These are phyloP conservation scores for Drosophila santomea DNA, from an alignment of 1,140 invertebrate species.

Conservation along the genomic window DNA sequence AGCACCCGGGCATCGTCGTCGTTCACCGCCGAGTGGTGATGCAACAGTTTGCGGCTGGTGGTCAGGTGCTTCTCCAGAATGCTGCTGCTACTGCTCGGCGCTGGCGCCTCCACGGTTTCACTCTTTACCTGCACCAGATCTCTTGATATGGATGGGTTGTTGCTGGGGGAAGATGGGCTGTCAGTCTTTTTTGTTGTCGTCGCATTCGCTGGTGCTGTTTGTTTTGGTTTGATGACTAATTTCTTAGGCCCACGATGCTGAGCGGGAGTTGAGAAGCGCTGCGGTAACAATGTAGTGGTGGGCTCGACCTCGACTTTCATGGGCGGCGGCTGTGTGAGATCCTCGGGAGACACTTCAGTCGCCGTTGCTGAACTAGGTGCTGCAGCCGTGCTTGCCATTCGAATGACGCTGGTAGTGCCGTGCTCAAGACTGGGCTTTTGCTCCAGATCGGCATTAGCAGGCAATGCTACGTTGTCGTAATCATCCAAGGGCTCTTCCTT, in stretches of 20 bases:
- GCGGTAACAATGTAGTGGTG: slow-evolving; percentile 53
- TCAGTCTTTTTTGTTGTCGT: slow-evolving; percentile 71
- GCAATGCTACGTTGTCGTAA: slow-evolving; percentile 38
- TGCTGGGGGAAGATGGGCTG: slow-evolving; percentile 46
- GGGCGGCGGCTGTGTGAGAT: slow-evolving; percentile 62
- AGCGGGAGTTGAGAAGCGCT: slow-evolving; percentile 49
- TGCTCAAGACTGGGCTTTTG: slow-evolving; percentile 59
- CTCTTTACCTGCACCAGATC: slow-evolving; percentile 70
- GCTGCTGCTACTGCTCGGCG: slow-evolving; percentile 51
- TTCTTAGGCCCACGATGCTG: slow-evolving; percentile 78
- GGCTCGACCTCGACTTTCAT: slow-evolving; percentile 68
- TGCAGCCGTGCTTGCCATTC: slow-evolving; percentile 73
- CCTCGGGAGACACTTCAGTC: slow-evolving; percentile 43
- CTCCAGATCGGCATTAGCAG: slow-evolving; percentile 16
- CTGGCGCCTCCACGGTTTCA: slow-evolving; percentile 41
- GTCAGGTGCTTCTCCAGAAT: slow-evolving; percentile 78
- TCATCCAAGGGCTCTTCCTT: slow-evolving; percentile 79
- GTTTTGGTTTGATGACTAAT: slow-evolving; percentile 83
- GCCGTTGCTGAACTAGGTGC: slow-evolving; percentile 9
- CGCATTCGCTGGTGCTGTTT: slow-evolving; percentile 35
- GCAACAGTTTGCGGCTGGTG: slow-evolving; percentile 33
- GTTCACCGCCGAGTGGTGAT: slow-evolving; percentile 64
- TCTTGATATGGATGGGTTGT: slow-evolving; percentile 62
- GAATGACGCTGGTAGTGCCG: slow-evolving; percentile 78
- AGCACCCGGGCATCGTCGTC: slow-evolving; percentile 75